phyloP scores from a whole-genome alignment of 2,113 vertebrate species.

The Phalacrocorax aristotelis region DNA sequence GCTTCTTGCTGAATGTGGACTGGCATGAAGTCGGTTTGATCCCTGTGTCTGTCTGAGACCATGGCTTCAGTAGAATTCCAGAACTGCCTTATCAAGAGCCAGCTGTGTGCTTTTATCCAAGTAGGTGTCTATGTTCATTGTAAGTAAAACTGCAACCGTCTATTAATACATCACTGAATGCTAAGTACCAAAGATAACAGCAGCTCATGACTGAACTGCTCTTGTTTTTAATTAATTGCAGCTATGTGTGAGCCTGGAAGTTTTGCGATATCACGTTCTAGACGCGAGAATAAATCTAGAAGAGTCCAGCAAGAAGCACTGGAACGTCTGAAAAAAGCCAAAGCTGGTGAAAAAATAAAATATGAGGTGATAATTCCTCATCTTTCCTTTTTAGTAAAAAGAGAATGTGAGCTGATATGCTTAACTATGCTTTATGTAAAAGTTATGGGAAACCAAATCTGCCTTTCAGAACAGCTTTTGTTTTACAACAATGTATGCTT shows the following conservation, averaged over 20 bases:
- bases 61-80: not conserved
- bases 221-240: conserved; percentile 5
- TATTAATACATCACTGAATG: not conserved
- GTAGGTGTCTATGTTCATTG: not conserved
- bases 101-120: not conserved
- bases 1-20: not conserved
- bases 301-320: conserved; percentile 89
- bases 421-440: not conserved
- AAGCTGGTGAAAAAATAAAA: conserved; percentile 93
- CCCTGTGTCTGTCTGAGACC: not conserved
- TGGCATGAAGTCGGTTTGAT: not conserved
- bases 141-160: not conserved
- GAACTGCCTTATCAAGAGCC: not conserved
- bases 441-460: not conserved
- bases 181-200: not conserved
- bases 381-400: not conserved
- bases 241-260: conserved; percentile 64
- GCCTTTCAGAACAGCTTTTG: not conserved
- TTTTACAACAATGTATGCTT: not conserved
- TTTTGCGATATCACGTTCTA: conserved; percentile 83
- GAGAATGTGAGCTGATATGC: not conserved
- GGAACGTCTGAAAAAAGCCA: conserved; percentile 89
- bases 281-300: conserved; percentile 89
- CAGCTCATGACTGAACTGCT: not conserved
- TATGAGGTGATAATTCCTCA: conserved; percentile 84